Percentiles rank a stretch among this genome's conserved stretches.
These are phyloP conservation scores for Pteromalus puparum DNA, from an alignment of 1,140 invertebrate genomes.

Conservation along the genomic window DNA sequence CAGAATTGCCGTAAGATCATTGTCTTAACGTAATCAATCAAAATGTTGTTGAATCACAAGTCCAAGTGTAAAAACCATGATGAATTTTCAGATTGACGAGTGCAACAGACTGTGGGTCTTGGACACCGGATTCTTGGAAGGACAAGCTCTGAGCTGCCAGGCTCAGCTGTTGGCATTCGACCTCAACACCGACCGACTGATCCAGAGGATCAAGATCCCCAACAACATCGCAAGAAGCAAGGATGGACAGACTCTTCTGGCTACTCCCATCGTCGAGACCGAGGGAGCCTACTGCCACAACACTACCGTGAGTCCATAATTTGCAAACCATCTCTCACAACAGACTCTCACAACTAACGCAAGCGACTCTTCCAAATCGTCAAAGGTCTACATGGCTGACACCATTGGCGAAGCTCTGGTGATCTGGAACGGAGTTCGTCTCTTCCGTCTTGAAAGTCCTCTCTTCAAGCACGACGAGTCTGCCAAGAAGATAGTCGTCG, in stretches of 20 bases:
- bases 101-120: conserved; percentile 47
- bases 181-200: conserved; percentile 22
- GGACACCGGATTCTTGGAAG: conserved; percentile 39
- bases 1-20: conserved; percentile 38
- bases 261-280: conserved; percentile 42
- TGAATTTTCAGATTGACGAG: conserved; percentile 35
- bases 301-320: conserved; percentile 24
- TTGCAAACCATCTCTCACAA: neutral
- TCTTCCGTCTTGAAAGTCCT: conserved; percentile 57
- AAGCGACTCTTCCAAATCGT: neutral
- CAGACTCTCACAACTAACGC: neutral
- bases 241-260: conserved; percentile 1
- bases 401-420: conserved; percentile 65
- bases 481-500: neutral
- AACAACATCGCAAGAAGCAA: conserved; percentile 35
- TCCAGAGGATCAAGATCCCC: conserved; percentile 38
- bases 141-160: neutral
- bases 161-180: conserved; percentile 41
- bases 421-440: conserved; percentile 53
- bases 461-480: conserved; percentile 56
- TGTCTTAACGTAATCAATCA: neutral
- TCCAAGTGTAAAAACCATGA: neutral
- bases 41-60: neutral
- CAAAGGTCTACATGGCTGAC: conserved; percentile 70
- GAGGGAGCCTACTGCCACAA: conserved; percentile 18